Percentiles rank a stretch among this genome's conserved stretches.
Evolutionary conservation across 1,140 invertebrate genomes (phyloP).

Genomic region (Bombyx mori): DNA sequence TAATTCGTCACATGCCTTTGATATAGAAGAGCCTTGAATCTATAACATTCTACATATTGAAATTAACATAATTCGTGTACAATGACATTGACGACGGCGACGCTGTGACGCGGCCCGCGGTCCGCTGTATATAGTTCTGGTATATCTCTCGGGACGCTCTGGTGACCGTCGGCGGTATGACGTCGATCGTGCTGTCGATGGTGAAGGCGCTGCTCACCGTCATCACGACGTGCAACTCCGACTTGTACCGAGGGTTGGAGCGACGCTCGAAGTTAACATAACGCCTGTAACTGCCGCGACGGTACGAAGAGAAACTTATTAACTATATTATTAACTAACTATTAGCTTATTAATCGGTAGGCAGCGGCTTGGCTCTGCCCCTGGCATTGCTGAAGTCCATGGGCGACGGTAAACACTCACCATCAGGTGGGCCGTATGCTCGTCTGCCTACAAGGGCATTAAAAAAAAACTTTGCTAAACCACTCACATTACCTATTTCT

Average conservation of each 20-base stretch:
- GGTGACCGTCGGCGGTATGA: slow-evolving; percentile 75
- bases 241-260: slow-evolving; percentile 67
- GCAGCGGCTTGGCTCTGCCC: too few relatives aligned
- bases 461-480: too few relatives aligned
- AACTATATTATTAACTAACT: too few relatives aligned
- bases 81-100: slow-evolving; percentile 34
- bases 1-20: too few relatives aligned
- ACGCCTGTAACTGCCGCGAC: slow-evolving; percentile 81
- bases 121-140: slow-evolving; percentile 74
- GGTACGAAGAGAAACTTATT: too few relatives aligned
- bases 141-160: slow-evolving; percentile 76
- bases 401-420: too few relatives aligned
- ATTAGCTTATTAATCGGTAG: too few relatives aligned
- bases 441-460: too few relatives aligned
- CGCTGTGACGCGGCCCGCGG: slow-evolving; percentile 33
- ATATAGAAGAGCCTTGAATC: neutral
- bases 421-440: too few relatives aligned
- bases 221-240: slow-evolving; percentile 65
- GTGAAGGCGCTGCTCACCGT: slow-evolving; percentile 72
- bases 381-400: too few relatives aligned
- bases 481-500: too few relatives aligned
- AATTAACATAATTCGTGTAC: slow-evolving; percentile 60
- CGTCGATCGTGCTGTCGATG: slow-evolving; percentile 69
- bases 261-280: slow-evolving; percentile 74
- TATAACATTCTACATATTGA: slow-evolving; percentile 22